These are phyloP conservation scores for Hirtodrosophila alboralis DNA, from an alignment of 2,888 invertebrate species.

Conservation along the genomic window DNA sequence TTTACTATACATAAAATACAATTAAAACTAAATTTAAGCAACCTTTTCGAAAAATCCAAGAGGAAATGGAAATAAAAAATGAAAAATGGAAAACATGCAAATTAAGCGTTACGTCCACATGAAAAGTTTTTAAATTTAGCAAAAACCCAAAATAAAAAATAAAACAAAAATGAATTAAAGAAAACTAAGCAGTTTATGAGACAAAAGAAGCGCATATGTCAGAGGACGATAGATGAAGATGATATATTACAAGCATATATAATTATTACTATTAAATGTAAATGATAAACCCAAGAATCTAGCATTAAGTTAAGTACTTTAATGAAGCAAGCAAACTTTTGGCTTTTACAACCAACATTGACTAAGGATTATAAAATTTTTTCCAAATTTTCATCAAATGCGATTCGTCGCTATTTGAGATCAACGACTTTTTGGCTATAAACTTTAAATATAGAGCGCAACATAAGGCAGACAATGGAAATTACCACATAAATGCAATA, in stretches of 20 bases:
- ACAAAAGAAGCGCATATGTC: conserved; percentile 6
- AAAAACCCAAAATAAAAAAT: conserved; percentile 20
- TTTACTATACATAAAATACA: conserved; percentile 68
- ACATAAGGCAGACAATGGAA: conserved; percentile 74
- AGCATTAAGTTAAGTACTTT: conserved; percentile 62
- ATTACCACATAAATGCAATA: conserved; percentile 79
- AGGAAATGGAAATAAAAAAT: conserved; percentile 17
- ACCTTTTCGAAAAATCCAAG: conserved; percentile 62
- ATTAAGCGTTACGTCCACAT: conserved; percentile 62
- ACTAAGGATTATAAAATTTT: conserved; percentile 70
- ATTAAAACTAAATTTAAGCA: conserved; percentile 70
- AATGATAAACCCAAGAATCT: conserved; percentile 51
- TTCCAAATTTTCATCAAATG: conserved; percentile 66
- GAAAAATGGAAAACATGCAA: conserved; percentile 14
- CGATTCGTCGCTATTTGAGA: conserved; percentile 34
- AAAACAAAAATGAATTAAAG: conserved; percentile 16
- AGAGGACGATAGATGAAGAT: conserved; percentile 22
- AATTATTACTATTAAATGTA: conserved; percentile 76
- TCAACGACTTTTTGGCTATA: conserved; percentile 75
- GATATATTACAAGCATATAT: conserved; percentile 42
- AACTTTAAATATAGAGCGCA: conserved; percentile 61
- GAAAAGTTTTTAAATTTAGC: conserved; percentile 63
- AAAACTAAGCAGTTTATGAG: conserved; percentile 52
- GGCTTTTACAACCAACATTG: conserved; percentile 77
- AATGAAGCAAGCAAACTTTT: conserved; percentile 70